Evolutionary conservation across 2,797 vertebrate genomes (phyloP).

Genomic region (Xenentodon cancila): DNA sequence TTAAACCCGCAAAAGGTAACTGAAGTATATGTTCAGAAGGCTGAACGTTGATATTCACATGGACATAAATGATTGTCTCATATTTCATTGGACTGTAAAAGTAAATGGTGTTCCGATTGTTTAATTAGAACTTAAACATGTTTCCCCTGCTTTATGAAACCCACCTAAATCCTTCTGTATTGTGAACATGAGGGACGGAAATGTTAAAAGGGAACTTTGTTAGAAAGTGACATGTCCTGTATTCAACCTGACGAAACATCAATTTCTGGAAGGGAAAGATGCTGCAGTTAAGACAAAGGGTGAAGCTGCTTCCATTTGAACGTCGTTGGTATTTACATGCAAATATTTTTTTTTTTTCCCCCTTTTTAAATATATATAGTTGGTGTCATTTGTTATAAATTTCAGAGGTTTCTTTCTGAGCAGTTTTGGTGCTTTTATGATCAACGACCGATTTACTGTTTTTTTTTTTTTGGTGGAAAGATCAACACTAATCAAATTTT

Average conservation of each 20-base stretch:
- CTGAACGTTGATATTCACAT: neutral
- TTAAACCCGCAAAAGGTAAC: neutral
- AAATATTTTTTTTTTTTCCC: neutral
- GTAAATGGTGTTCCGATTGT: neutral
- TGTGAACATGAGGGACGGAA: conserved; percentile 10
- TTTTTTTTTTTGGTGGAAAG: neutral
- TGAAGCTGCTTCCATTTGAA: neutral
- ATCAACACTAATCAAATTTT: conserved; percentile 5
- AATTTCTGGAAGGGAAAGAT: conserved; percentile 7
- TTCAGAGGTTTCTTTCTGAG: conserved; percentile 12
- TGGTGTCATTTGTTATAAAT: neutral
- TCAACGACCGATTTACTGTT: conserved; percentile 4
- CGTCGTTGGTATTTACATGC: neutral
- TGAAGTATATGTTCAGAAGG: neutral
- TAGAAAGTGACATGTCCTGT: neutral
- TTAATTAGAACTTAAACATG: neutral
- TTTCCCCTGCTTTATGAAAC: conserved; percentile 18
- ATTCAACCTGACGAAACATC: neutral
- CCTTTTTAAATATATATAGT: conserved; percentile 1
- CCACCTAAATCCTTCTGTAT: neutral
- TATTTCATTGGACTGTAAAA: neutral
- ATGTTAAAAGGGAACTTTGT: conserved; percentile 19
- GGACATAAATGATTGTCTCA: neutral
- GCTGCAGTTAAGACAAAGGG: neutral
- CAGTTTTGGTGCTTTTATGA: conserved; percentile 1